Evolutionary conservation across 2,888 invertebrate species (phyloP), one percentile per base, ranked within the genome.

Genomic region (Spodoptera exigua): DNA sequence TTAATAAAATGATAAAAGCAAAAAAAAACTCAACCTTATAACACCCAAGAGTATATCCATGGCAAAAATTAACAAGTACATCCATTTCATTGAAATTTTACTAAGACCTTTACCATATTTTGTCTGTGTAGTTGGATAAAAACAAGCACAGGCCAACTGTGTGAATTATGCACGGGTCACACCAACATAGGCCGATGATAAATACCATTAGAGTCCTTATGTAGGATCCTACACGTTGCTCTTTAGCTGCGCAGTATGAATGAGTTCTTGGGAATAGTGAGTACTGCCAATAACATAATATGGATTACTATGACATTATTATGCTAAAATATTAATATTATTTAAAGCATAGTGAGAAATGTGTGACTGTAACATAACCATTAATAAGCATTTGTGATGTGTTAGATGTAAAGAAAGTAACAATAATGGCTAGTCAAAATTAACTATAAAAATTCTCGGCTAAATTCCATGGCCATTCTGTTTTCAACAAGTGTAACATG

Each of bases 161-260:
- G 78, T 57, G 63, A 48, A 69, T 51, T 47, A 61, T 57, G 49
- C 51, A 66, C 17, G 34, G 58, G 61, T 62, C 70, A 77, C 64
- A 74, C 70, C 66, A 72, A 70, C 46, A 65, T 49, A 67, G 37
- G 55, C 61, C 21, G 44, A 73, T 68, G 45, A 90, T 92, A 94
- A 91, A 92, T 94, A 94, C 94, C 94, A 91, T 93, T 75, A 92
- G 77, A 59, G 89, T 92, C 89, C 94, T 89, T 77, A 93, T 79
- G 86, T 93, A 92, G 78, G 92, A 91, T 85, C 93, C 93, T 87
- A 94, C 89, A 56, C 92, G 90, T 71, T 92, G 93, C 78, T 94
- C 94, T 78, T 85, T 90, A 85, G 93, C 93, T 52, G 93, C 93
- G 78, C 89, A 90, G 89, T 94, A 94, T 73, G 93, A 92, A 90